Percentiles rank a stretch among this genome's conserved stretches.
These are phyloP conservation scores for Archilochus colubris DNA, from an alignment of 2,113 vertebrate genomes.

Conservation along the genomic window DNA sequence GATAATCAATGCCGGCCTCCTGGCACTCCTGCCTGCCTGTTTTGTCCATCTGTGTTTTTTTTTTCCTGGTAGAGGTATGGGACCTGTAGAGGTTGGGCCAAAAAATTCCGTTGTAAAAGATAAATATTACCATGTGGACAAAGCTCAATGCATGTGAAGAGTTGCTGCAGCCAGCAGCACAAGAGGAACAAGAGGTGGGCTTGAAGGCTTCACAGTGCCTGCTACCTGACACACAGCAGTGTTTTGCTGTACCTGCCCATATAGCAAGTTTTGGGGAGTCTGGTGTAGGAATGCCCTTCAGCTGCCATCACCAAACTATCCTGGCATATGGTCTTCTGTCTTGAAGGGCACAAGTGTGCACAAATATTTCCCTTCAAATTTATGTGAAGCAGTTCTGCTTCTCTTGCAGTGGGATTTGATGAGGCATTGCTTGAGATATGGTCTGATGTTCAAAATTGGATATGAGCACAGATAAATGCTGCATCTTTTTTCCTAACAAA, in stretches of 20 bases:
- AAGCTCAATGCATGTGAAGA: not conserved
- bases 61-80: not conserved
- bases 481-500: not conserved
- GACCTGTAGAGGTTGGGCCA: not conserved
- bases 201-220: accelerated
- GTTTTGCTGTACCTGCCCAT: not conserved
- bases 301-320: not conserved
- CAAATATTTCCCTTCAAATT: not conserved
- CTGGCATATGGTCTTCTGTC: not conserved
- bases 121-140: not conserved
- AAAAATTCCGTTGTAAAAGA: not conserved
- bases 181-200: not conserved
- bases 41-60: not conserved
- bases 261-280: not conserved
- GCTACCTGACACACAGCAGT: not conserved
- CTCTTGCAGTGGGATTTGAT: not conserved
- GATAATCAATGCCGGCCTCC: no score
- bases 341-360: not conserved
- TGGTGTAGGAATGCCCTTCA: not conserved
- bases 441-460: not conserved
- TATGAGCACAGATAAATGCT: not conserved
- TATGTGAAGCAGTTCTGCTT: not conserved
- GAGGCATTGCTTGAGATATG: not conserved
- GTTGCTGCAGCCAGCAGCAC: not conserved
- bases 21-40: not conserved